These are phyloP conservation scores for Limnodromus scolopaceus DNA, from an alignment of 2,797 vertebrate genomes.

Conservation along the genomic window DNA sequence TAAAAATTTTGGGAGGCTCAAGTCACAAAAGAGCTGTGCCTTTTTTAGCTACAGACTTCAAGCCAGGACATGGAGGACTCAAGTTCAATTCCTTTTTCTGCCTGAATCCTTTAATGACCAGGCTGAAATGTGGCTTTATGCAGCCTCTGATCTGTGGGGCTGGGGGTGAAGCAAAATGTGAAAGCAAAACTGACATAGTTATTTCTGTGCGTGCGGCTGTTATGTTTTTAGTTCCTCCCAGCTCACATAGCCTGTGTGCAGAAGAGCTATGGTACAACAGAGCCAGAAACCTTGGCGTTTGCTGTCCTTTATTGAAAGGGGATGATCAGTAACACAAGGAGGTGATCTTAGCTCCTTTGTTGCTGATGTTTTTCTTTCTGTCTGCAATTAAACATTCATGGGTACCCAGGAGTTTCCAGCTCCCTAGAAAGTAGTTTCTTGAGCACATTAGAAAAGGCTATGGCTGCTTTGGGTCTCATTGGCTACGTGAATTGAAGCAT, in stretches of 20 bases:
- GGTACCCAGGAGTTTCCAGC: rapidly evolving
- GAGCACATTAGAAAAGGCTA: not conserved
- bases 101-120: not conserved
- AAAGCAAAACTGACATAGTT: not conserved
- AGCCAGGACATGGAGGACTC: not conserved
- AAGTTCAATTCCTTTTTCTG: not conserved
- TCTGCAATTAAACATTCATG: not conserved
- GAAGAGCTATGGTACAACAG: not conserved
- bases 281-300: not conserved
- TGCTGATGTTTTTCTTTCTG: not conserved
- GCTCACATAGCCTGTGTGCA: not conserved
- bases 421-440: not conserved
- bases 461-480: not conserved
- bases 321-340: not conserved
- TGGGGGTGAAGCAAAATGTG: not conserved
- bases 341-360: not conserved
- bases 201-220: not conserved
- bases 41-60: not conserved
- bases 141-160: not conserved
- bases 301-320: not conserved
- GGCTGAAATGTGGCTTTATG: not conserved
- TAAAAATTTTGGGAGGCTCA: not conserved
- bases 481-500: not conserved
- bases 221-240: not conserved
- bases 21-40: not conserved